Percentiles rank a stretch among this genome's conserved stretches.
Evolutionary conservation across 1,140 invertebrate genomes (phyloP).

Genomic region (Tetranychus urticae): DNA sequence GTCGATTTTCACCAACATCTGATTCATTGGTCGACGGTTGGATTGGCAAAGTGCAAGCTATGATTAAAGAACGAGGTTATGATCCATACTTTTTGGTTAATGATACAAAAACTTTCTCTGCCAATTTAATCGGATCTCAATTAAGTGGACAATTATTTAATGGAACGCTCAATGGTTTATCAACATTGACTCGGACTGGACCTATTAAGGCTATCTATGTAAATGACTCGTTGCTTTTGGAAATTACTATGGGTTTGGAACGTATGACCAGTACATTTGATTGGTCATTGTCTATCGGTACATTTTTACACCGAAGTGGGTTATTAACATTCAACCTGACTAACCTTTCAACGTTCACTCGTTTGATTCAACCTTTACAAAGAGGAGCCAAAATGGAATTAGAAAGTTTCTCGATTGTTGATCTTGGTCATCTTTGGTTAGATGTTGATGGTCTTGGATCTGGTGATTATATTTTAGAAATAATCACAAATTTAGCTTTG

Average conservation of each 20-base stretch:
- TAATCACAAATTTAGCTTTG: constrained; percentile 11
- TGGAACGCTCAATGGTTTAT: constrained; percentile 11
- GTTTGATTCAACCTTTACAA: constrained; percentile 6
- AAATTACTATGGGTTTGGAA: constrained; percentile 12
- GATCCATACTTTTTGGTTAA: constrained; percentile 12
- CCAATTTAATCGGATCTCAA: background rate
- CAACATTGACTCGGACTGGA: constrained; percentile 11
- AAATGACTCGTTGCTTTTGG: constrained; percentile 9
- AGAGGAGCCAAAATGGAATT: constrained; percentile 6
- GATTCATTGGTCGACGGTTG: constrained; percentile 11
- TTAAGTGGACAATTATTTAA: constrained; percentile 7
- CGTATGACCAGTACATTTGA: constrained; percentile 12
- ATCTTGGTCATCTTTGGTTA: constrained; percentile 12
- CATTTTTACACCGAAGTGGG: background rate
- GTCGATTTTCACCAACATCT: background rate
- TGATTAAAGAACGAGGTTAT: background rate
- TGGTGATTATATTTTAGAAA: constrained; percentile 12
- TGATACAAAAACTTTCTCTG: constrained; percentile 3
- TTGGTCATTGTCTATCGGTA: constrained; percentile 7
- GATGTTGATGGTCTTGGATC: constrained; percentile 13
- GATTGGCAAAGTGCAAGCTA: background rate
- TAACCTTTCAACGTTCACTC: constrained; percentile 7
- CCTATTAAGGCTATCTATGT: constrained; percentile 9
- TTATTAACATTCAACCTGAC: constrained; percentile 4
- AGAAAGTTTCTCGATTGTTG: constrained; percentile 7